Evolutionary conservation across 2,113 vertebrate genomes (phyloP), one percentile per base, ranked within the genome.

Genomic region (Pluvialis apricaria): DNA sequence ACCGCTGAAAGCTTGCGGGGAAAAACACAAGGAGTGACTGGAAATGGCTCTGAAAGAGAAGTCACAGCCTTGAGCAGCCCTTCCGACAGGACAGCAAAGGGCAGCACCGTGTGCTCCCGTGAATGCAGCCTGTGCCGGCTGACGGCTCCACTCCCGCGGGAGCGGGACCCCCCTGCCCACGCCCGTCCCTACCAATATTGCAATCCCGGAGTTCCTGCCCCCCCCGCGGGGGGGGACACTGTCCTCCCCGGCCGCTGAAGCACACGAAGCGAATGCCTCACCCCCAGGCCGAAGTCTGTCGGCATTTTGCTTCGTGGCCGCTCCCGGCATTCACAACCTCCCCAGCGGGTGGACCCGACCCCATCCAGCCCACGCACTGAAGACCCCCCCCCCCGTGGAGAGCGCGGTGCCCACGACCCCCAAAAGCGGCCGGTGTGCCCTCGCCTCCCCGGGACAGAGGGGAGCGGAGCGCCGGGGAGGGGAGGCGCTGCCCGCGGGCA

Each of bases 141-240:
- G 15, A 7, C 57, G 8, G 32, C 29, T 32, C n/a, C 29, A 1
- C 38, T 21, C 19, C 60, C 29, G 13, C 0, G 1, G 13, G 3
- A 1, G 10, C 10, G 2, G 29, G 25, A 36, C 14, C n/a, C 64
- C 45, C 36, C 28, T 12, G 9, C 26, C 29, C n/a, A 36, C 31
- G n/a, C 36, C 40, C 6, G 1, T 2, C 19, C 36, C 10, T 9
- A 10, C 32, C 58, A 3, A 3, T 1, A 5, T 0, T 1, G 9
- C 34, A 21, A 7, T 26, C 19, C 0, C 4, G 6, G 13, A 38
- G 25, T 3, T 52, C 21, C 36, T 71, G 36, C 45, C 14, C 44
- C 44, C 7, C 0, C 42, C 11, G 42, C 6, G 1, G 1, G 20
- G 7, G 36, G 31, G 52, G 10, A 9, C 40, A 20, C 7, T 1